phyloP scores from a whole-genome alignment of 92 coral and sea anemone species.

The Umimayanthus chanpuru region DNA sequence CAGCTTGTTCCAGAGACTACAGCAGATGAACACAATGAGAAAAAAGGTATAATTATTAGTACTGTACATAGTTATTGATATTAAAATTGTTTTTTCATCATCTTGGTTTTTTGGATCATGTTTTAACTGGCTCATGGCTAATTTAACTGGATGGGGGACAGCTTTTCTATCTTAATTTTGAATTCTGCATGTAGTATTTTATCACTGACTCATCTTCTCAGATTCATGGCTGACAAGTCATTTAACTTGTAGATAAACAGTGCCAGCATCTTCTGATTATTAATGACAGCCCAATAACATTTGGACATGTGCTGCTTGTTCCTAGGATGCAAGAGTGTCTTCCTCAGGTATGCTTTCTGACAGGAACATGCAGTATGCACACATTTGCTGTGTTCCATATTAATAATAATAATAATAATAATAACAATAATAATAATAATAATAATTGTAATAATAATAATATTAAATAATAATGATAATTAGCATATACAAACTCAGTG shows the following conservation, averaged over 20 bases:
- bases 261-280: slow-evolving; percentile 45
- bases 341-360: slow-evolving; percentile 52
- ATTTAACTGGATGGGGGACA: not conserved
- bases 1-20: not conserved
- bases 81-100: no score
- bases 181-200: not conserved
- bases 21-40: not conserved
- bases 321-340: slow-evolving; percentile 50
- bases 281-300: slow-evolving; percentile 63
- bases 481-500: no score
- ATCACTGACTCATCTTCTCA: not conserved
- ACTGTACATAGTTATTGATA: no score
- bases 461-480: no score
- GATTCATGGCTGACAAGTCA: not conserved
- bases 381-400: no score
- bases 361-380: no score
- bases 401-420: no score
- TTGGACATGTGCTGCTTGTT: slow-evolving; percentile 64
- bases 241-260: not conserved
- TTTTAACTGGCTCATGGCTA: no score
- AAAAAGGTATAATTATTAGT: not conserved
- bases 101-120: no score
- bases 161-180: not conserved
- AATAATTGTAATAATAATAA: no score
- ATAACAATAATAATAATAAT: no score